Evolutionary conservation across 1,140 invertebrate species (phyloP).

Genomic region (Meloidogyne floridensis): DNA sequence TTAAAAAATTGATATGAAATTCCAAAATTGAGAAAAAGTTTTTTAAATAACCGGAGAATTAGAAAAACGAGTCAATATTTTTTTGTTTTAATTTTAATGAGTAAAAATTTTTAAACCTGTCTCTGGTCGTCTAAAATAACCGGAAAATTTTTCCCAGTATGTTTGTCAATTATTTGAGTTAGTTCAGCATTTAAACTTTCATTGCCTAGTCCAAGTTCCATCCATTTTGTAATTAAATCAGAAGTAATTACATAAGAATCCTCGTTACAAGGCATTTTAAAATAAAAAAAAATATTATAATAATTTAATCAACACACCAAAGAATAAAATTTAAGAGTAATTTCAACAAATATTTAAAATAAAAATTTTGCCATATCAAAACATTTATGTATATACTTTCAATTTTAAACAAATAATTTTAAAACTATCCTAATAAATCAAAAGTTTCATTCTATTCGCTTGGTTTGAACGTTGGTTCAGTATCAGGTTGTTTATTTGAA

Average conservation of each 20-base stretch:
- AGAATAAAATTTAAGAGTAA: too few relatives aligned
- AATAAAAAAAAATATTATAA: background rate
- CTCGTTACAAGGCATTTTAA: background rate
- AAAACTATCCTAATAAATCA: background rate
- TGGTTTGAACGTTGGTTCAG: conserved; percentile 44
- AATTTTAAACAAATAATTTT: conserved; percentile 10
- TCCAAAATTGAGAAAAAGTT: too few relatives aligned
- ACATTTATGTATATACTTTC: conserved; percentile 5
- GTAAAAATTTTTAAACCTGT: background rate
- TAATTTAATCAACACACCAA: too few relatives aligned
- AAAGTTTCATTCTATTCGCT: conserved; percentile 9
- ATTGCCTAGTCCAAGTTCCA: background rate
- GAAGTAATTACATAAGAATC: background rate
- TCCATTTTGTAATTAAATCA: background rate
- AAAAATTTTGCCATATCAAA: background rate
- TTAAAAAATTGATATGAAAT: too few relatives aligned
- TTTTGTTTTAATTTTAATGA: too few relatives aligned
- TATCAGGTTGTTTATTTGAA: conserved; percentile 52
- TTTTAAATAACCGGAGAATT: too few relatives aligned
- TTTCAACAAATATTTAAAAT: too few relatives aligned
- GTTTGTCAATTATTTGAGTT: background rate
- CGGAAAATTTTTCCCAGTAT: background rate
- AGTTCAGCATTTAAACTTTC: background rate
- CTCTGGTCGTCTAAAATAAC: background rate
- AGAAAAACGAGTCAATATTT: too few relatives aligned